Evolutionary conservation across 2,113 vertebrate species (phyloP).

Genomic region (Oriolus oriolus): DNA sequence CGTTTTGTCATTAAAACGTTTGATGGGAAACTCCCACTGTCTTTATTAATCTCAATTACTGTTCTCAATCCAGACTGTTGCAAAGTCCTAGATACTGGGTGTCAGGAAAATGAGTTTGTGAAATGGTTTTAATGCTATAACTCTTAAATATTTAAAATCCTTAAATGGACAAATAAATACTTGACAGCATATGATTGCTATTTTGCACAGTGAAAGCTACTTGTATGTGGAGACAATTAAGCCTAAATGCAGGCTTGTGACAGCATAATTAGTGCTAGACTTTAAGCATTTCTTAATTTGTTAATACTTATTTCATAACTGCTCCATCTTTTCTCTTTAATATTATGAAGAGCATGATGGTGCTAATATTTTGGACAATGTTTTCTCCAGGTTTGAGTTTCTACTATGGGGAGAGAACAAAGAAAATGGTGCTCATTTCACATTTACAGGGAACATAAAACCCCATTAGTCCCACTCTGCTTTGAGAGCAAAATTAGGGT

Average conservation of each 20-base stretch:
- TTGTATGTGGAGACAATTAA: not conserved
- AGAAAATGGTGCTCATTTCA: not conserved
- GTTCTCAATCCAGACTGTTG: not conserved
- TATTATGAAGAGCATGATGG: not conserved
- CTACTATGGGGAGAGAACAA: not conserved
- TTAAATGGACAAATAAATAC: slow-evolving; percentile 21
- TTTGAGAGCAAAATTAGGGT: not conserved
- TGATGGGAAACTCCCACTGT: not conserved
- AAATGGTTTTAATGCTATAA: not conserved
- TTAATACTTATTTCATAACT: slow-evolving; percentile 10
- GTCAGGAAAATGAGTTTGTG: not conserved
- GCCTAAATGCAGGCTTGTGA: slow-evolving; percentile 10
- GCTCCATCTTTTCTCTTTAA: not conserved
- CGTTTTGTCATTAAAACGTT: not conserved
- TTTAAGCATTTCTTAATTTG: slow-evolving; percentile 23
- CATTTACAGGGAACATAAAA: not conserved
- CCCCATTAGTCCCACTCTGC: not conserved
- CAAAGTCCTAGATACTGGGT: not conserved
- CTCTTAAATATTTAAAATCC: slow-evolving; percentile 1
- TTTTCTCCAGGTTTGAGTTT: not conserved
- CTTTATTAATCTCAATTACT: not conserved
- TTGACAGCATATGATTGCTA: not conserved
- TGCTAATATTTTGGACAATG: not conserved
- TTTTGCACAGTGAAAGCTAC: slow-evolving; percentile 5
- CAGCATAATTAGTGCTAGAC: slow-evolving; percentile 23